phyloP scores from a whole-genome alignment of 1,140 invertebrate genomes.

The Dendrolimus punctatus region DNA sequence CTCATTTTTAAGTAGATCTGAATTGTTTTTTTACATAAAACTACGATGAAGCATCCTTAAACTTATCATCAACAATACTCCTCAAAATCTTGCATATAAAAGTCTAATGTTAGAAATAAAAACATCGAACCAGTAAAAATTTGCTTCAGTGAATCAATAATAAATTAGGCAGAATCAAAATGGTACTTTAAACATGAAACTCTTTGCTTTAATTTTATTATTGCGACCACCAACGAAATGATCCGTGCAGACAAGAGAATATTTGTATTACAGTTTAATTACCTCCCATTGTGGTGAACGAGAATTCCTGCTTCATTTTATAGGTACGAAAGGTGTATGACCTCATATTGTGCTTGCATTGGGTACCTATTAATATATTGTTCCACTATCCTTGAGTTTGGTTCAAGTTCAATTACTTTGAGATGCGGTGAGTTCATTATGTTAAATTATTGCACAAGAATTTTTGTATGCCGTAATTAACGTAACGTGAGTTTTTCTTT shows the following conservation, averaged over 20 bases:
- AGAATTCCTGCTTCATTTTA: slow-evolving; percentile 28
- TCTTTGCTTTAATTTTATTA: slow-evolving; percentile 45
- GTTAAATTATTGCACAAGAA: too few species aligned
- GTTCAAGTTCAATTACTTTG: slow-evolving; percentile 10
- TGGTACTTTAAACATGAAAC: neutral
- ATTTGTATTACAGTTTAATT: slow-evolving; percentile 67
- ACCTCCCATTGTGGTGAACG: slow-evolving; percentile 56
- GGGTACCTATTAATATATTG: slow-evolving; percentile 9
- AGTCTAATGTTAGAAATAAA: too few species aligned
- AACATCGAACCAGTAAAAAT: too few species aligned
- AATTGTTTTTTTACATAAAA: too few species aligned
- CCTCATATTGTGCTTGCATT: neutral
- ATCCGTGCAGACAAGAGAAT: slow-evolving; percentile 50
- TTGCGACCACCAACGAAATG: slow-evolving; percentile 57
- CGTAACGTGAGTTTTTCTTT: too few species aligned
- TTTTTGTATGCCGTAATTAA: too few species aligned
- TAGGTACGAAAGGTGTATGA: too few species aligned
- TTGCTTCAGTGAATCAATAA: neutral
- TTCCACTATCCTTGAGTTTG: slow-evolving; percentile 14
- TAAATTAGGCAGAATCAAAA: neutral
- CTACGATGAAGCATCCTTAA: too few species aligned
- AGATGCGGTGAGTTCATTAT: slow-evolving; percentile 5
- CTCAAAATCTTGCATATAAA: too few species aligned
- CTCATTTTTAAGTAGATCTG: too few species aligned
- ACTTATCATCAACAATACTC: too few species aligned